A percentile compares a stretch with the other conserved stretches of the same genome.
phyloP scores from a whole-genome alignment of 2,888 invertebrate species.

The Machimus atricapillus region DNA sequence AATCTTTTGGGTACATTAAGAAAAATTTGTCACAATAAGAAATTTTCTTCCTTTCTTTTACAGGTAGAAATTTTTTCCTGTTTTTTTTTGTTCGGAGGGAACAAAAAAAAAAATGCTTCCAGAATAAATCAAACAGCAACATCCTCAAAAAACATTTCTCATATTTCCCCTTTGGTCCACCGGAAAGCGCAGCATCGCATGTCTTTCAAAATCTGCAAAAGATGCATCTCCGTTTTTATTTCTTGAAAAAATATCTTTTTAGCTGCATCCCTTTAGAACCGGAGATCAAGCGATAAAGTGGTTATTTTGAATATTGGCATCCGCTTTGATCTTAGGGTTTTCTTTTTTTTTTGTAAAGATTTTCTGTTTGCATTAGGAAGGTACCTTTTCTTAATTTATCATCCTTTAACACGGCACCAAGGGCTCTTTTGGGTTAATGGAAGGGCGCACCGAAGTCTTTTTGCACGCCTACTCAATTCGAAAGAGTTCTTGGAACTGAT shows the following conservation, averaged over 20 bases:
- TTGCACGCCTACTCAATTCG: not conserved
- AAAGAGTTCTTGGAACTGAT: not conserved
- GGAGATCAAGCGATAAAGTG: not conserved
- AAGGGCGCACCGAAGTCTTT: not conserved
- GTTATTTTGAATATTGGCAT: not conserved
- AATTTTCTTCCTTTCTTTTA: not conserved
- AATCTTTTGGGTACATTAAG: not conserved
- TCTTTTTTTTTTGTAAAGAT: not conserved
- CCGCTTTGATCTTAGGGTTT: not conserved
- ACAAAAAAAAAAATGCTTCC: not conserved
- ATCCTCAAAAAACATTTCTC: not conserved
- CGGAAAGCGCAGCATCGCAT: not conserved
- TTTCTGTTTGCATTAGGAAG: not conserved
- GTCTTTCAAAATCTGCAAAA: not conserved
- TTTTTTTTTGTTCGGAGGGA: not conserved
- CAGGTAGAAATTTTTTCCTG: not conserved
- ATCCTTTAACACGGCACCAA: not conserved
- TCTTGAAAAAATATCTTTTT: not conserved
- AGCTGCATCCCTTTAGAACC: not conserved
- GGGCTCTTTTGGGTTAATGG: not conserved
- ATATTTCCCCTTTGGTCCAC: not conserved
- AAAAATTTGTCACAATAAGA: not conserved
- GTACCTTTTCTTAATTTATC: not conserved
- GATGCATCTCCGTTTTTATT: not conserved
- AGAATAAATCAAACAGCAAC: not conserved